Conservation (phyloP, 2,888 invertebrate genomes). For the Chrysotoxum bicinctum region DNA sequence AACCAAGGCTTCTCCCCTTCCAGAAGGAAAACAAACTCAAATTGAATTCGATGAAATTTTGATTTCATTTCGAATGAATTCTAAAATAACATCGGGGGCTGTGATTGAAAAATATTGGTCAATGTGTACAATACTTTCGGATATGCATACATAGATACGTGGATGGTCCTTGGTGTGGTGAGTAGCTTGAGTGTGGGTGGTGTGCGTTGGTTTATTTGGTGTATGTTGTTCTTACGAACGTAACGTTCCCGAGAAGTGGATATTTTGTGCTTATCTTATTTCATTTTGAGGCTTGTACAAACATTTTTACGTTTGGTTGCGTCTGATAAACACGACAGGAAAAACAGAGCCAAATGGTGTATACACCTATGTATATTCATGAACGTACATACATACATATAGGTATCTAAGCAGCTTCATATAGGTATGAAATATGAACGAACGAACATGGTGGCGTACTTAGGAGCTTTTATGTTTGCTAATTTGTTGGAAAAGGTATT, state of each 20-base stretch:
- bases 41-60: conserved; percentile 73
- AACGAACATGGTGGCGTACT: background rate
- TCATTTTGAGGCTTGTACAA: conserved; percentile 48
- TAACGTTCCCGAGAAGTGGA: conserved; percentile 29
- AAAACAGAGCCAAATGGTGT: background rate
- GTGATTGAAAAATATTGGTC: conserved; percentile 73
- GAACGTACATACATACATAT: background rate
- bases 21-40: conserved; percentile 68
- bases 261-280: conserved; percentile 62
- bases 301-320: conserved; percentile 60
- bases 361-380: background rate
- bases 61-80: conserved; percentile 73
- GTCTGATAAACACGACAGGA: conserved; percentile 42
- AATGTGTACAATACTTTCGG: conserved; percentile 36
- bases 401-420: background rate
- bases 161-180: background rate
- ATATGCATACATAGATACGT: background rate
- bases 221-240: background rate
- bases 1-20: conserved; percentile 18
- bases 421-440: background rate
- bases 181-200: background rate
- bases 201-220: background rate
- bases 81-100: conserved; percentile 71
- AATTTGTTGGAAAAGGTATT: background rate
- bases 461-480: background rate